Base-by-base conservation (phyloP, 2,113 vertebrate species). In the Petromus typicus region DNA sequence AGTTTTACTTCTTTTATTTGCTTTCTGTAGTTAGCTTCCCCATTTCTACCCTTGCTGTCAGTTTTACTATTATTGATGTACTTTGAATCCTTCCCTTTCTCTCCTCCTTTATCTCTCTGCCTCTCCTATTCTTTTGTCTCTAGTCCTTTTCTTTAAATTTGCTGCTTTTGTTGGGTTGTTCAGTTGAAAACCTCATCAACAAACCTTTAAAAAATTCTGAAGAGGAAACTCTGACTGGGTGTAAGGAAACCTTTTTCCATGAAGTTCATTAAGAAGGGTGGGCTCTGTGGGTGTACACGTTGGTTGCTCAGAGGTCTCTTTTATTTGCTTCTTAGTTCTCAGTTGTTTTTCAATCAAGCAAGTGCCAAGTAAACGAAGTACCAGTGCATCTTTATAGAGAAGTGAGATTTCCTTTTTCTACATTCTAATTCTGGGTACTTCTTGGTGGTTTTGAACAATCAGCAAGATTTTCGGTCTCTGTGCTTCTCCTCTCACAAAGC, bases 1-100 rank as follows among this genome's bases (percentile, higher is more conserved):
- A 92, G 81, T 93, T 97, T 95, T 86, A 89, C 80, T 97, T 86
- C 92, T 90, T 95, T 95, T 94, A 88, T 94, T 97, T 91, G 37
- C 37, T n/a, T 89, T 93, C 86, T 90, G 1, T 69, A 57, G 90
- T 94, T 92, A 78, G 76, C 89, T n/a, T 2, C 20, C 37, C 30
- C 57, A 25, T 96, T 95, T 87, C 45, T 57, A 69, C 57, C 76
- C 93, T 90, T 83, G 90, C 66, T 76, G 48, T 73, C 67, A 40
- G 64, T 94, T 6, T 92, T 93, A 84, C 79, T 67, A n/a, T 89
- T 94, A 95, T 30, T 71, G 45, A 96, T 89, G 69, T 43, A 5
- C 23, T 51, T 71, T 25, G 34, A 30, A 43, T 73, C 48, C 6
- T 30, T 61, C 48, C n/a, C 51, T 78, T 34, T 48, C 13, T 7